A percentile compares a stretch with the other conserved stretches of the same genome.
Evolutionary conservation across 2,113 vertebrate genomes (phyloP).

Genomic region (mouse (Mus musculus)): GRCm39 chr3:112909001-112909500

Average conservation of each 20-base stretch:
- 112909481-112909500: background rate
- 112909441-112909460: background rate
- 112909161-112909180: background rate
- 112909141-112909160: background rate
- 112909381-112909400: background rate
- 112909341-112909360: background rate
- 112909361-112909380: background rate
- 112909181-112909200: background rate
- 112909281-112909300: background rate
- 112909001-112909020: background rate
- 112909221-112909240: background rate
- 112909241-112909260: background rate
- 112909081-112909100: background rate
- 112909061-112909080: background rate
- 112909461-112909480: conserved; percentile 31
- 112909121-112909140: background rate
- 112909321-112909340: background rate
- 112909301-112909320: background rate
- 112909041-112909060: background rate
- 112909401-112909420: background rate
- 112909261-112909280: background rate
- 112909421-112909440: background rate
- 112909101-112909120: background rate
- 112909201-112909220: background rate
- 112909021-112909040: background rate